A percentile compares a stretch with the other conserved stretches of the same genome.
phyloP scores from a whole-genome alignment of 2,888 invertebrate species.

The Sarcophaga rosellei region DNA sequence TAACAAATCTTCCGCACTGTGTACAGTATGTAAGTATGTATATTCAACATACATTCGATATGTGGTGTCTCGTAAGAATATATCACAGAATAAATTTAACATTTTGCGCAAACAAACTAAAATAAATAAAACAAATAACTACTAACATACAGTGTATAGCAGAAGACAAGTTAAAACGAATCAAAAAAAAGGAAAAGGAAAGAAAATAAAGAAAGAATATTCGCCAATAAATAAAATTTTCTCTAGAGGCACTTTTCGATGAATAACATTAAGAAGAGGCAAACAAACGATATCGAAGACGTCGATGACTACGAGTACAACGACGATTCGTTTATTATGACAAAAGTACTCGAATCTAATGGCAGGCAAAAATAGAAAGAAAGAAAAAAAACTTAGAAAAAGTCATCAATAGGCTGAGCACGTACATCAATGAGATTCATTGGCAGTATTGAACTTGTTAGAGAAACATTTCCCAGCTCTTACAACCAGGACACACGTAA shows the following conservation, averaged over 20 bases:
- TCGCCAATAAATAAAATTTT: constrained; percentile 55
- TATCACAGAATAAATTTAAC: neutral
- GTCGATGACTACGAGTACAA: constrained; percentile 24
- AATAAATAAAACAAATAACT: neutral
- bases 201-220: neutral
- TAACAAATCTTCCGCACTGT: neutral
- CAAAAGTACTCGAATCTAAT: constrained; percentile 22
- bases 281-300: constrained; percentile 19
- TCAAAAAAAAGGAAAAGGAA: neutral
- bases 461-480: constrained; percentile 43
- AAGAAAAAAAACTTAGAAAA: neutral
- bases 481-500: constrained; percentile 19
- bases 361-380: constrained; percentile 31
- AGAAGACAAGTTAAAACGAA: neutral
- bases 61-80: constrained; percentile 3
- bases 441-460: constrained; percentile 59
- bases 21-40: no score
- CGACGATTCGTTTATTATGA: constrained; percentile 34
- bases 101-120: constrained; percentile 7
- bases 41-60: no score
- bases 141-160: neutral
- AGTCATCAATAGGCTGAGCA: constrained; percentile 58
- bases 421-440: constrained; percentile 64
- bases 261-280: constrained; percentile 49
- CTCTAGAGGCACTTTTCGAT: constrained; percentile 57